Evolutionary conservation across 2,888 invertebrate species (phyloP).

Genomic region (Microchrysa polita): DNA sequence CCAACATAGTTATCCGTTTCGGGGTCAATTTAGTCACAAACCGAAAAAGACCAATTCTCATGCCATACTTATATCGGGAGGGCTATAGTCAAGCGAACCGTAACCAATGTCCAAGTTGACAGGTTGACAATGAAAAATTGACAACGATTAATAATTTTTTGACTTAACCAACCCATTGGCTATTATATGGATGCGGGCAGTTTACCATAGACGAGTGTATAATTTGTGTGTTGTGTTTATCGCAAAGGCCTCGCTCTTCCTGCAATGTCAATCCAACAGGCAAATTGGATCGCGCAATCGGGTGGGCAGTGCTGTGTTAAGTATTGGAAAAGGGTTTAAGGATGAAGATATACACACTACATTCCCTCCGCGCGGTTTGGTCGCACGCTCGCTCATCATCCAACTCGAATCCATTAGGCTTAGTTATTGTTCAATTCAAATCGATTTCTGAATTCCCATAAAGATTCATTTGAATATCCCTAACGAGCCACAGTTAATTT

Average conservation of each 20-base stretch:
- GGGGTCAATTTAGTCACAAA: slow-evolving; percentile 14
- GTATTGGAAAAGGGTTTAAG: too few relatives aligned
- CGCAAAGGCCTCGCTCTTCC: background rate
- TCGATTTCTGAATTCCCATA: slow-evolving; percentile 9
- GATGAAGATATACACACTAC: too few relatives aligned
- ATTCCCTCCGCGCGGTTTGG: background rate
- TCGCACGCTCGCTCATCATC: slow-evolving; percentile 19
- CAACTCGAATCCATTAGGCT: slow-evolving; percentile 21
- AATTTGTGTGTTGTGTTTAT: too few relatives aligned
- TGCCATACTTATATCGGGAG: too few relatives aligned
- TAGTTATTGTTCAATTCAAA: slow-evolving; percentile 7
- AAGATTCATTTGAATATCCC: background rate
- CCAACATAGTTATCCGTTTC: slow-evolving; percentile 34
- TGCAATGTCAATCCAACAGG: background rate
- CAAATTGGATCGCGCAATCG: slow-evolving; percentile 1
- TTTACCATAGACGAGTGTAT: background rate
- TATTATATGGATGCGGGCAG: slow-evolving; percentile 14
- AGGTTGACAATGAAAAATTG: slow-evolving; percentile 41
- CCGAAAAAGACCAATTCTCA: background rate
- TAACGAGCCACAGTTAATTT: background rate
- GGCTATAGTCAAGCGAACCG: too few relatives aligned
- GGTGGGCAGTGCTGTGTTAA: too few relatives aligned
- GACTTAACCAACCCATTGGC: background rate
- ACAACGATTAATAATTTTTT: slow-evolving; percentile 38
- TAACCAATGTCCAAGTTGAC: slow-evolving; percentile 35